Conservation (phyloP, 2,113 vertebrate genomes). For the Thunnus thynnus region DNA sequence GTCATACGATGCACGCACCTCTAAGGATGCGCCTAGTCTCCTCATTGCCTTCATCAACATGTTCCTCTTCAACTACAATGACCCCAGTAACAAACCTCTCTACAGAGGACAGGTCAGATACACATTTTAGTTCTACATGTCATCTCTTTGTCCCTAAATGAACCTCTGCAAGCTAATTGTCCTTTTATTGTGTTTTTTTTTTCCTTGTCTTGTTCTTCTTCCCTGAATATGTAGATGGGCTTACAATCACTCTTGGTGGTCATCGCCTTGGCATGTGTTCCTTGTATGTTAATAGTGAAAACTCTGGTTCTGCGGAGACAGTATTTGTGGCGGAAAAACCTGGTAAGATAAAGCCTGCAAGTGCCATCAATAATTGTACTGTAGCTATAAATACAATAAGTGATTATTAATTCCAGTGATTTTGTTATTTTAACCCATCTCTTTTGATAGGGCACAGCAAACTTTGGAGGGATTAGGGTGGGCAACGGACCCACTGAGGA, state of each 20-base stretch:
- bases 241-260: constrained; percentile 93
- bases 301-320: constrained; percentile 92
- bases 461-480: constrained; percentile 97
- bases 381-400: not conserved
- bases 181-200: not conserved
- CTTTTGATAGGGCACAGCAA: constrained; percentile 92
- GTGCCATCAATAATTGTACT: not conserved
- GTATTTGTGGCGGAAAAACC: constrained; percentile 89
- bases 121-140: not conserved
- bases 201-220: constrained; percentile 9
- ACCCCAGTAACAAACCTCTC: constrained; percentile 86
- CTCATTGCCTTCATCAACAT: constrained; percentile 99
- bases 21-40: constrained; percentile 92
- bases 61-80: constrained; percentile 95
- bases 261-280: constrained; percentile 92
- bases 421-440: not conserved
- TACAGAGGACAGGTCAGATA: constrained; percentile 93
- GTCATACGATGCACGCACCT: constrained; percentile 87
- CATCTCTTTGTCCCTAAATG: not conserved
- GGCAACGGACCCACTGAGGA: constrained; percentile 99
- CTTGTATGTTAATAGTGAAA: constrained; percentile 95
- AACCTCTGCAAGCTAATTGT: not conserved
- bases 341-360: constrained; percentile 85
- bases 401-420: not conserved
- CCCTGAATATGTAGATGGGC: constrained; percentile 82